Base-by-base conservation (phyloP, 2,888 invertebrate species). In the Pheosia gnoma region DNA sequence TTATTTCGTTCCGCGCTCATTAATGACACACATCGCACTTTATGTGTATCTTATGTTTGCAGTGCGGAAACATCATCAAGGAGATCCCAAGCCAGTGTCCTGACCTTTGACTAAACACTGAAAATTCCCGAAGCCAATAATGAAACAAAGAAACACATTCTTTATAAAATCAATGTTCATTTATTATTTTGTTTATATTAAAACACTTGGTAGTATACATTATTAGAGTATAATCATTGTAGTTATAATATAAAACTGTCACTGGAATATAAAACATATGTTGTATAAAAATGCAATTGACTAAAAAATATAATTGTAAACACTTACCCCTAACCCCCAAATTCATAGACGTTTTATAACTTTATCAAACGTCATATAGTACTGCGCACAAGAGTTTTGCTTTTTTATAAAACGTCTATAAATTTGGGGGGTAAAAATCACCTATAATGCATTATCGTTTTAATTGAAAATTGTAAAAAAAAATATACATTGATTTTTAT, bases 181-280 rank as follows among this genome's bases (percentile, higher is more conserved):
- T 72, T 72, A 77, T 69, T 75, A 59, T 37, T 72, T 74, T 68
- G 59, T 68, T 69, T 25, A 25, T 25, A 67, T 62, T 64, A 72
- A 62, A 74, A 74, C 61, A 67, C 59, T 61, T 74, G 67, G 58
- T 63, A 72, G 59, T 59, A 68, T 72, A 77, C 64, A 72, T 63
- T 64, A 70, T 67, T 25, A 61, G 64, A 67, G 57, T 77, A 74
- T 65, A 63, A 66, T 65, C 25, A 25, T 25, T 77, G 68, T 60
- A 69, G 63, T 49, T 57, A 58, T 36, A 74, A 37, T 70, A 68
- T 69, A 67, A 66, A 69, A 76, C 62, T 68, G 65, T 66, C 67
- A 68, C 61, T 65, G 65, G 59, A 70, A 65, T 63, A 64, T 65
- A 67, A 38, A 63, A 62, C 58, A 67, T 60, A 25, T 70, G 59